Base-by-base conservation (phyloP, 2,113 vertebrate species). In the Engraulis encrasicolus region DNA sequence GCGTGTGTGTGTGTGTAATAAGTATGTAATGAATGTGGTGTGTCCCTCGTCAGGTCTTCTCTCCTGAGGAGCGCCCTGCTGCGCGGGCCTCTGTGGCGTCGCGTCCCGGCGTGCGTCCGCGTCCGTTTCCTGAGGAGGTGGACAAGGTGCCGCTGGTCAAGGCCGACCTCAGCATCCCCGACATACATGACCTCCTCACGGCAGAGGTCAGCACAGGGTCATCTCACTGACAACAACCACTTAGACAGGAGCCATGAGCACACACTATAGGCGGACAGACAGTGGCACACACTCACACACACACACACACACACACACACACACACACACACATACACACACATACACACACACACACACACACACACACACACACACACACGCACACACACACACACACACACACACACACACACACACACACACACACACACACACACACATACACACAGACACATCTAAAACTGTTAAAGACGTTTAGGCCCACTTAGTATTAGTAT, bases 111-210 rank as follows among this genome's bases (percentile, higher is more conserved):
- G 96, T 98, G 82, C 98, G 97, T 90, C 97, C 98, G 87, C 96
- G 97, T 37, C 97, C 97, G 17, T 99, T 99, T 91, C 98, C 98
- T 20, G 97, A 99, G 86, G 97, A 99, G 86, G 97, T 99, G 87
- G 97, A 99, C 90, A 99, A 99, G 92, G 98, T 99, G 88, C 98
- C 97, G 0, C 96, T 99, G 81, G 97, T 99, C 84, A 99, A 99
- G 93, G 98, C 98, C 83, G 98, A 99, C 87, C 92, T 98, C 85
- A 99, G 97, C 91, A 98, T 99, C 91, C 97, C 97, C 80, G 98
- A 99, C 92, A 92, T 99, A 92, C 97, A 99, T 84, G 98, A 99
- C 91, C 99, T 98, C 0, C 96, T 99, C 86, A 98, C 94, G 85
- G 96, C 96, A 89, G 97, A 98, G 93, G 98, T 98, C 89, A 96